A percentile compares a stretch with the other conserved stretches of the same genome.
phyloP scores from a whole-genome alignment of 2,113 vertebrate genomes.

The Antechinus stuartii region DNA sequence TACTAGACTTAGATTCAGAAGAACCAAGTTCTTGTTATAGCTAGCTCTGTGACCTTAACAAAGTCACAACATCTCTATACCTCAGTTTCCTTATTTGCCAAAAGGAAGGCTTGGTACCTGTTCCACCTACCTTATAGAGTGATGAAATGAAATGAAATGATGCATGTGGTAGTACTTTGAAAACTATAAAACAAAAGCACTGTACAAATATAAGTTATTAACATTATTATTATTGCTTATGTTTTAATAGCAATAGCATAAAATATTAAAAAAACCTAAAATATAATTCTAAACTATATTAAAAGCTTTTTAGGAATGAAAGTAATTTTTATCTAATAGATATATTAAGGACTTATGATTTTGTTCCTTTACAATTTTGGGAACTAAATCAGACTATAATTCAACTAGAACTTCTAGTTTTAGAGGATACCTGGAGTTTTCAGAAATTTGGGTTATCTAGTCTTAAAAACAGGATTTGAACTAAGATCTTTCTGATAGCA shows the following conservation, averaged over 20 bases:
- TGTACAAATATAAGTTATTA: no score
- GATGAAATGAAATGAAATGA: not conserved
- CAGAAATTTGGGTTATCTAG: not conserved
- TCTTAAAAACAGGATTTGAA: not conserved
- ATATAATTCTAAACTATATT: not conserved
- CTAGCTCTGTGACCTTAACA: not conserved
- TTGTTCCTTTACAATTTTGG: not conserved
- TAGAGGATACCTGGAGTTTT: not conserved
- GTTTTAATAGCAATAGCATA: not conserved
- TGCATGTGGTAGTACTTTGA: not conserved
- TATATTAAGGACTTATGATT: not conserved
- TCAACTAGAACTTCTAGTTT: not conserved
- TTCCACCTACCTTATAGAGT: no score
- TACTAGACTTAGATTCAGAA: not conserved
- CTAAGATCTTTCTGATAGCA: not conserved
- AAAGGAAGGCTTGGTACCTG: no score
- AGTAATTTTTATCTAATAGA: not conserved
- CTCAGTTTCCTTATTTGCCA: not conserved
- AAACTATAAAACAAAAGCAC: not conserved
- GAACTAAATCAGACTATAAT: not conserved
- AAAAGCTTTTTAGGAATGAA: not conserved
- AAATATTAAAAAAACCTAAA: not conserved
- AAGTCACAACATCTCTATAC: not conserved
- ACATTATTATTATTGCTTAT: not conserved
- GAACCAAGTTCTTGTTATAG: no score